These are phyloP conservation scores for Heliothis peltigera DNA, from an alignment of 2,888 invertebrate species.

Conservation along the genomic window DNA sequence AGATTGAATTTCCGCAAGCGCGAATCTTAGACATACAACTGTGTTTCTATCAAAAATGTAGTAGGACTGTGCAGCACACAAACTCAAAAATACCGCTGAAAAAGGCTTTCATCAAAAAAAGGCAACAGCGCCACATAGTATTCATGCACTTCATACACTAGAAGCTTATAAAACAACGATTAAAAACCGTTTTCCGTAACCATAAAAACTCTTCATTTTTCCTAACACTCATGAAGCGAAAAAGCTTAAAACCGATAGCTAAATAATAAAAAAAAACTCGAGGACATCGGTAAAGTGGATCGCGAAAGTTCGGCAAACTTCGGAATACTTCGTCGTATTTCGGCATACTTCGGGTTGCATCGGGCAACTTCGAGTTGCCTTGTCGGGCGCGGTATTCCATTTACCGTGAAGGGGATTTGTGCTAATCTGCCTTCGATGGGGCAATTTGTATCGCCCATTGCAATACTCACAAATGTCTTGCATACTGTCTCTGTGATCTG, in stretches of 20 bases:
- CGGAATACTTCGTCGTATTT: constrained; percentile 15
- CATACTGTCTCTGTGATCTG: constrained; percentile 18
- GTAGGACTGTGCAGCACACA: background rate
- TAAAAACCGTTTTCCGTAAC: background rate
- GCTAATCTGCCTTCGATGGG: constrained; percentile 54
- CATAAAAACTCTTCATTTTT: constrained; percentile 27
- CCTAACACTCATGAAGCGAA: constrained; percentile 41
- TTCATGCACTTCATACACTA: background rate
- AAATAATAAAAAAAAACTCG: constrained; percentile 34
- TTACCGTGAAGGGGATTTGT: constrained; percentile 60
- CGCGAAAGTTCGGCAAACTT: constrained; percentile 31
- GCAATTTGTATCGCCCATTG: constrained; percentile 55
- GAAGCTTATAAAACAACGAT: constrained; percentile 22
- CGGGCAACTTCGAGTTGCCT: constrained; percentile 11
- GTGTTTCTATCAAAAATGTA: background rate
- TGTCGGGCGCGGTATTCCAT: constrained; percentile 53
- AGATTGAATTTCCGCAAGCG: too few species aligned
- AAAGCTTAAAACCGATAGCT: constrained; percentile 47
- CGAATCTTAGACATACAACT: background rate
- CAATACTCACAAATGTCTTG: constrained; percentile 45
- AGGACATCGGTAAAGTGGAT: constrained; percentile 37
- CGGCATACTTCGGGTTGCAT: constrained; percentile 27
- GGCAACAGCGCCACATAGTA: background rate
- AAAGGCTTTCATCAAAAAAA: background rate
- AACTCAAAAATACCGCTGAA: background rate